These are phyloP conservation scores for Euura saliciscinereae DNA, from an alignment of 1,140 invertebrate genomes.

Conservation along the genomic window DNA sequence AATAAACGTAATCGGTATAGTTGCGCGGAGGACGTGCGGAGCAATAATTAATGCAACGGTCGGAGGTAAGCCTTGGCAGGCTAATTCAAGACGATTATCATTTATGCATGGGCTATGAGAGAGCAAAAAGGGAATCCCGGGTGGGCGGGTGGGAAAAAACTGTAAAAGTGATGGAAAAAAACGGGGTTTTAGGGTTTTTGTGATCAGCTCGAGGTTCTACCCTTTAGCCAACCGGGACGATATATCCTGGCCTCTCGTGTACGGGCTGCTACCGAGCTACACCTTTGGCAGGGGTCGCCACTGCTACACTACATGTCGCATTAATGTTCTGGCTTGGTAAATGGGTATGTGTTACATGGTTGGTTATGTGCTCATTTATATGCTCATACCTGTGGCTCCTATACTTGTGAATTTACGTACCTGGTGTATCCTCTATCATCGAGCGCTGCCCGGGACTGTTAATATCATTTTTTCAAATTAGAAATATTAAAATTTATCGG, in stretches of 20 bases:
- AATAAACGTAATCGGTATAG: too few species aligned
- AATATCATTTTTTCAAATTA: constrained; percentile 11
- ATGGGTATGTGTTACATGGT: neutral
- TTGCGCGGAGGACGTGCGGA: too few species aligned
- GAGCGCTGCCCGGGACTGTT: neutral
- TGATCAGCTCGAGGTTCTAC: neutral
- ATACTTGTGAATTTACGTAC: neutral
- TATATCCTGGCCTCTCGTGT: neutral
- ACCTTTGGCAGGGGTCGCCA: neutral
- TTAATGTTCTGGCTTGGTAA: constrained; percentile 5
- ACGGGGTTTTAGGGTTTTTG: neutral
- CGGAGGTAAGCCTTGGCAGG: too few species aligned
- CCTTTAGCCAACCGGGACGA: neutral
- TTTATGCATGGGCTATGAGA: too few species aligned
- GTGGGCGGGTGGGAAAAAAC: neutral
- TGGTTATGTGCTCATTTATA: neutral
- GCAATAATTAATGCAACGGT: too few species aligned
- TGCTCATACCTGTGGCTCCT: neutral
- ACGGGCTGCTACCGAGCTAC: neutral
- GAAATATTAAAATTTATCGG: constrained; percentile 9
- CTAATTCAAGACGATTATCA: too few species aligned
- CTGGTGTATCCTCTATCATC: too few species aligned
- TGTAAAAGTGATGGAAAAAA: neutral
- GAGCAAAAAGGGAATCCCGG: neutral
- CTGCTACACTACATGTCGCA: neutral